A percentile compares a stretch with the other conserved stretches of the same genome.
These are phyloP conservation scores for Rhadinocentrus ornatus DNA, from an alignment of 2,797 vertebrate genomes.

Conservation along the genomic window DNA sequence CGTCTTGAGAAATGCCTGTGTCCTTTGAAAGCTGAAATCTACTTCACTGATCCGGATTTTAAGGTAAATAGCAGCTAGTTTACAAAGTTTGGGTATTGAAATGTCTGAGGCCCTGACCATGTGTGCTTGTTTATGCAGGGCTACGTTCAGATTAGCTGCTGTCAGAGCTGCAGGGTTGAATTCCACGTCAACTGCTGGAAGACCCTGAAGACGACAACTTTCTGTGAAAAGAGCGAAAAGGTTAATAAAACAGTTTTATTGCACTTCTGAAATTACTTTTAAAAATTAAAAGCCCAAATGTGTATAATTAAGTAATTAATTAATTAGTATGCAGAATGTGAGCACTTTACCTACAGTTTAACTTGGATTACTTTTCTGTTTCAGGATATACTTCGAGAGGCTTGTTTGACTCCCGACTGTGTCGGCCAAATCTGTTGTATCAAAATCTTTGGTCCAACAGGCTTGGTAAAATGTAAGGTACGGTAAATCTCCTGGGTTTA, in stretches of 20 bases:
- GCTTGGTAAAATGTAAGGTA: slow-evolving; percentile 91
- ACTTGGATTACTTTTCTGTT: slow-evolving; percentile 6
- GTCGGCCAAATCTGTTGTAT: slow-evolving; percentile 88
- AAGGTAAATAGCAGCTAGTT: slow-evolving; percentile 82
- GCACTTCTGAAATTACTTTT: too few relatives aligned
- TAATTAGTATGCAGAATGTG: too few relatives aligned
- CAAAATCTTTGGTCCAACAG: slow-evolving; percentile 86
- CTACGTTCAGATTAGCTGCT: slow-evolving; percentile 90
- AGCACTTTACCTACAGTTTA: neutral
- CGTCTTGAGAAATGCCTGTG: slow-evolving; percentile 83
- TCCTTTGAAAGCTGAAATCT: slow-evolving; percentile 88
- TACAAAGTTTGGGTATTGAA: neutral
- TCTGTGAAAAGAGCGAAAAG: slow-evolving; percentile 92
- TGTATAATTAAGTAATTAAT: too few relatives aligned
- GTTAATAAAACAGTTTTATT: too few relatives aligned
- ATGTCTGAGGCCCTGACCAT: neutral
- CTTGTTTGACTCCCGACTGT: slow-evolving; percentile 95
- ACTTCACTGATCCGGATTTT: slow-evolving; percentile 93
- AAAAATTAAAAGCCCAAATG: neutral
- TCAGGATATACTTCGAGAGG: slow-evolving; percentile 90
- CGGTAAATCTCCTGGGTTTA: slow-evolving; percentile 35
- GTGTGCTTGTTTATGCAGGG: slow-evolving; percentile 78
- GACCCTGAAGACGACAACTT: slow-evolving; percentile 84
- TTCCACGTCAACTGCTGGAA: slow-evolving; percentile 96
- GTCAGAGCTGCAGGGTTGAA: slow-evolving; percentile 88